phyloP scores from a whole-genome alignment of 2,888 invertebrate genomes.

The Tribolium freemani region DNA sequence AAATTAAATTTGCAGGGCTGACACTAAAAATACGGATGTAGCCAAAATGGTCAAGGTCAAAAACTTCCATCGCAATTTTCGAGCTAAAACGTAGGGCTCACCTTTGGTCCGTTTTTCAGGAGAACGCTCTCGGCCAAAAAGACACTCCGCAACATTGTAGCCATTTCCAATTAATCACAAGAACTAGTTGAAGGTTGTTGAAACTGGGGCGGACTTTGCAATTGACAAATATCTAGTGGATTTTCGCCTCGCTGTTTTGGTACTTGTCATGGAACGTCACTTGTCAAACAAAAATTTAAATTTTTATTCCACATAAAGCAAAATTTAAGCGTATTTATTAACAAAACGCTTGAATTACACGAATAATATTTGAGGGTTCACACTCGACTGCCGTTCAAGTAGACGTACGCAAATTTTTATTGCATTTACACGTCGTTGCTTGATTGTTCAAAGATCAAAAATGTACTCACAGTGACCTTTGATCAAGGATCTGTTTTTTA shows the following conservation, averaged over 20 bases:
- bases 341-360: background rate
- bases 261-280: background rate
- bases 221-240: slow-evolving; percentile 7
- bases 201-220: background rate
- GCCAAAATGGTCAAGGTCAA: slow-evolving; percentile 2
- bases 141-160: slow-evolving; percentile 82
- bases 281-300: background rate
- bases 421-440: background rate
- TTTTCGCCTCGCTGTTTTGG: slow-evolving; percentile 6
- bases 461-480: background rate
- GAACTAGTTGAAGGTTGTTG: background rate
- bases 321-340: background rate
- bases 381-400: background rate
- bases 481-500: background rate
- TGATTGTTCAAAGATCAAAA: background rate
- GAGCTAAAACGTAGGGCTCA: slow-evolving; percentile 66
- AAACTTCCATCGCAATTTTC: background rate
- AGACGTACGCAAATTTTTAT: background rate
- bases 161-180: slow-evolving; percentile 57
- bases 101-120: slow-evolving; percentile 81
- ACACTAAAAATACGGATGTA: background rate
- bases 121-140: slow-evolving; percentile 79
- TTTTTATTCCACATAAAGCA: background rate
- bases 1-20: slow-evolving; percentile 25
- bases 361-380: background rate